These are phyloP conservation scores for Pandemis cinnamomeana DNA, from an alignment of 2,888 invertebrate species.

Conservation along the genomic window DNA sequence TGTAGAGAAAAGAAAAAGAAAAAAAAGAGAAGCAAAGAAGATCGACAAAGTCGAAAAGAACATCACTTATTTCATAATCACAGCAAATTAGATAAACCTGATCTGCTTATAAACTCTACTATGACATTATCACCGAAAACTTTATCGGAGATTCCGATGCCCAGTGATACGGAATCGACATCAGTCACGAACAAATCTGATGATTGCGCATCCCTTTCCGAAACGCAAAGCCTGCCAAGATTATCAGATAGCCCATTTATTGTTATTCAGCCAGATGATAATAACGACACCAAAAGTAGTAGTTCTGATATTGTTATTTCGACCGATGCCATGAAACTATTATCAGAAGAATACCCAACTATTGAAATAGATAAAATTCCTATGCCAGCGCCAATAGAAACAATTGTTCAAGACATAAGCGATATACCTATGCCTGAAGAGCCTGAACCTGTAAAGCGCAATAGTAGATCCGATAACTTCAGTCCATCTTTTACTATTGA, in stretches of 20 bases:
- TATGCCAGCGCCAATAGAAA: slow-evolving; percentile 73
- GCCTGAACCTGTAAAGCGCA: slow-evolving; percentile 62
- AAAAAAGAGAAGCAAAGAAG: slow-evolving; percentile 92
- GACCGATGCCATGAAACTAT: slow-evolving; percentile 57
- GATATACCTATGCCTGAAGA: slow-evolving; percentile 76
- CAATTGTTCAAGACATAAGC: slow-evolving; percentile 70
- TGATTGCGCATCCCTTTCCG: slow-evolving; percentile 68
- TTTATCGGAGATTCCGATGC: slow-evolving; percentile 71
- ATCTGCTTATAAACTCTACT: slow-evolving; percentile 52
- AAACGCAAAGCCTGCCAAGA: slow-evolving; percentile 86
- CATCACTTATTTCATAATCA: slow-evolving; percentile 88
- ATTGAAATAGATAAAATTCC: slow-evolving; percentile 73
- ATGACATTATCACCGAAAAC: slow-evolving; percentile 63
- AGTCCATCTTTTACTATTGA: slow-evolving; percentile 86
- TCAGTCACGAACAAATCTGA: slow-evolving; percentile 60
- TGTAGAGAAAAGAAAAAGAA: slow-evolving; percentile 93
- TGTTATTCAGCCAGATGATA: slow-evolving; percentile 54
- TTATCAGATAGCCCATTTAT: slow-evolving; percentile 86
- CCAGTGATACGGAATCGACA: slow-evolving; percentile 63
- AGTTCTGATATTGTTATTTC: slow-evolving; percentile 47
- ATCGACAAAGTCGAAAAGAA: slow-evolving; percentile 87
- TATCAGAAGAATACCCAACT: slow-evolving; percentile 59
- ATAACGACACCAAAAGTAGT: slow-evolving; percentile 50
- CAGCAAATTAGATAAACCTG: slow-evolving; percentile 72
- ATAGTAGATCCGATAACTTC: slow-evolving; percentile 81